Base-by-base conservation (phyloP, 1,140 invertebrate genomes). In the Ceratitis capitata region DNA sequence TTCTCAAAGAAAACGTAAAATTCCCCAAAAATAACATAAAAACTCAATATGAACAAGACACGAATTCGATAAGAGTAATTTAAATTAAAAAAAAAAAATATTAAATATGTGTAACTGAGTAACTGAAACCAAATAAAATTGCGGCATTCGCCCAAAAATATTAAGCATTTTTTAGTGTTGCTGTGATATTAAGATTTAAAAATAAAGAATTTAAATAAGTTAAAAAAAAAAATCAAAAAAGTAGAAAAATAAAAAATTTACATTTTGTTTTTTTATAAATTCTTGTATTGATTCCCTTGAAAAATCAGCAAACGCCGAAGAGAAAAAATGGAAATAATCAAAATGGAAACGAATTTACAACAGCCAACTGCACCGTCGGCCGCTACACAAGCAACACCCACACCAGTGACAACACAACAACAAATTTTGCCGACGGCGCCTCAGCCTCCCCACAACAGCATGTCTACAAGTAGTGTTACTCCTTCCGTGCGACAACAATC, bases 251-350 rank as follows among this genome's bases (percentile, higher is more conserved):
- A 78, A 42, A 39, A 83, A 83, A 64, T 84, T n/a, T n/a, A n/a
- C n/a, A n/a, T n/a, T n/a, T n/a, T n/a, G n/a, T n/a, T n/a, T n/a
- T n/a, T n/a, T n/a, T n/a, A n/a, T n/a, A n/a, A 82, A 83, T 14
- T 14, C 4, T 29, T 42, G 45, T 19, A 39, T 0, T 39, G 23
- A 84, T 23, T 23, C 2, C n/a, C 51, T 23, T 16, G n/a, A n/a
- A n/a, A n/a, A n/a, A n/a, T n/a, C n/a, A n/a, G n/a, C 3, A n/a
- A 26, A 12, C 26, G 5, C 51, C 12, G n/a, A 39, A 49, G 10
- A 4, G 5, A 42, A 64, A 85, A 61, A 16, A 91, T 91, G 90
- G 88, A 91, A 87, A 88, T 91, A 87, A 88, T 87, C 69, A 53
- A 84, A 42, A 51, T 53, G 39, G 56, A 74, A 69, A 47, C 84